A percentile compares a stretch with the other conserved stretches of the same genome.
Evolutionary conservation across 2,888 invertebrate genomes (phyloP).

Genomic region (Amaurobius ferox): DNA sequence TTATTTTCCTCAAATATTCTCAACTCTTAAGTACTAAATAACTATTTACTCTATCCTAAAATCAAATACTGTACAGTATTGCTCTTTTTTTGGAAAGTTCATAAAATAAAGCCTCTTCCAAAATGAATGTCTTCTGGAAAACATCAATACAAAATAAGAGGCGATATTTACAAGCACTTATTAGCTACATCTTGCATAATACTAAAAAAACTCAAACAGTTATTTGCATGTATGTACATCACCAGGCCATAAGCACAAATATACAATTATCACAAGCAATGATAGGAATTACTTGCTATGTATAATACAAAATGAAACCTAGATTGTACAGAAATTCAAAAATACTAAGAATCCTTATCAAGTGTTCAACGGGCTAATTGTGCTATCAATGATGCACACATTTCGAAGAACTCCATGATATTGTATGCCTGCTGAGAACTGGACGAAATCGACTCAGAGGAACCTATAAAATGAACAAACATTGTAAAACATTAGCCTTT

Average conservation of each 20-base stretch:
- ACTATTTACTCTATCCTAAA: background rate
- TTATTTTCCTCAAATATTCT: background rate
- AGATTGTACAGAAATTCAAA: too few relatives aligned
- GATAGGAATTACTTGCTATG: background rate
- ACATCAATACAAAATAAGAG: background rate
- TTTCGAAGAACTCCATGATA: conserved; percentile 99
- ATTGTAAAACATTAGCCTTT: too few relatives aligned
- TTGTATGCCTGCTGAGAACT: conserved; percentile 83
- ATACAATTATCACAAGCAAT: conserved; percentile 52
- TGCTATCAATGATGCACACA: conserved; percentile 99
- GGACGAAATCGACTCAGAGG: conserved; percentile 73
- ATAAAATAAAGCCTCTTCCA: background rate
- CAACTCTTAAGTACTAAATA: background rate
- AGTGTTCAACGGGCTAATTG: conserved; percentile 87
- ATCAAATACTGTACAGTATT: conserved; percentile 26
- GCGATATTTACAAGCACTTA: background rate
- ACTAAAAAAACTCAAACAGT: background rate
- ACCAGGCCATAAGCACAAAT: conserved; percentile 35
- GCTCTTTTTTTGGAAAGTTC: background rate
- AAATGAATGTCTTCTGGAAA: background rate
- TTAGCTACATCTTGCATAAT: background rate
- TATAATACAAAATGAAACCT: conserved; percentile 21
- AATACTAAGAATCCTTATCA: background rate
- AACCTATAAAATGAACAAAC: conserved; percentile 48
- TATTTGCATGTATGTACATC: conserved; percentile 46